Evolutionary conservation across 1,140 invertebrate species (phyloP), one percentile per base, ranked within the genome.

Genomic region (Rhagoletis zephyria): DNA sequence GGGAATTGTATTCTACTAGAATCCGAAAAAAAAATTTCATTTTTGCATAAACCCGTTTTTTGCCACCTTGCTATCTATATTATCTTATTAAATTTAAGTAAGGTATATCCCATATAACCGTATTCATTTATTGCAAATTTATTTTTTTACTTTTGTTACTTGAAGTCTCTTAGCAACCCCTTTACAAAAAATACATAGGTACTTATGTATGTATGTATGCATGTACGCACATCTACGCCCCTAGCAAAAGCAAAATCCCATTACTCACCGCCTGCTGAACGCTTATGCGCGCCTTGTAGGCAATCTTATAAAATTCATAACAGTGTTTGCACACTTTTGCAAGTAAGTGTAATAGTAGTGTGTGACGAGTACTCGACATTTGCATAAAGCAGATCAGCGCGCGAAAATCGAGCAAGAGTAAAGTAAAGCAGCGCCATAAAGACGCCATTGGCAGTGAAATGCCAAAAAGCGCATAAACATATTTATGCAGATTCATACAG

Each of bases 381-480:
- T 74, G 70, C 70, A 48, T 74, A 16, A 16, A 4, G 12, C 12
- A 16, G 45, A 42, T 40, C 70, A 14, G 70, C 70, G n/a, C 70
- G 45, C 70, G 42, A 48, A 42, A 12, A 74, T 67, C 64, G 70
- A 4, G 42, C 40, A 6, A 2, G 10, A 67, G 12, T 48, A 42
- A 48, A 48, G n/a, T 14, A 14, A 63, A 63, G n/a, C 12, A 48
- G 7, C 70, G 16, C 10, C 70, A 16, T 48, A 74, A 74, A 48
- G 45, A 2, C 45, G 70, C 45, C 45, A 74, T 74, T 74, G 70
- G 40, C 70, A 74, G 70, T 74, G 70, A 74, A 74, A 74, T 48
- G 45, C 16, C 70, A 48, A 74, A 74, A 74, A 74, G 70, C 30
- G 45, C 42, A 74, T 16, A 48, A 48, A 74, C 40, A 0, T 12